Evolutionary conservation across 2,797 vertebrate species (phyloP).

Genomic region (Sebastes itinus): DNA sequence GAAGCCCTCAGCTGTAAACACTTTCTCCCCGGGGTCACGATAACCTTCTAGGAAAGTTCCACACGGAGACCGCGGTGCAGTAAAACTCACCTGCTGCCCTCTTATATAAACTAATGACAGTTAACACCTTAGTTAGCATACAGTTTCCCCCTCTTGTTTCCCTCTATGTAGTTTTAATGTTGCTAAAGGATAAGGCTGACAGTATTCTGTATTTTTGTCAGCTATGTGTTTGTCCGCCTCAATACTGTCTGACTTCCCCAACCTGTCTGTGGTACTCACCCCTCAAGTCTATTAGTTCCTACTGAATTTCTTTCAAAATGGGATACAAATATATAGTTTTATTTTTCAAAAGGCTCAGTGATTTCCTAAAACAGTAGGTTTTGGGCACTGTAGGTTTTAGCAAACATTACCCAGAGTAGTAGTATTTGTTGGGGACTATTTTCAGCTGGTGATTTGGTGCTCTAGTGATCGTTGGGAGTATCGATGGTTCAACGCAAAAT

Average conservation of each 20-base stretch:
- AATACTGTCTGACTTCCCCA: too few relatives aligned
- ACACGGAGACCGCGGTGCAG: not conserved
- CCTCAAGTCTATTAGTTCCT: not conserved
- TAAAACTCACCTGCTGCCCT: slow-evolving; percentile 9
- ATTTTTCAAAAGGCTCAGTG: not conserved
- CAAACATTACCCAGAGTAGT: not conserved
- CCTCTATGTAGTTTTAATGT: not conserved
- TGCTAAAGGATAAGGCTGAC: not conserved
- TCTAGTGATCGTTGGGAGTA: too few relatives aligned
- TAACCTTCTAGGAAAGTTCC: slow-evolving; percentile 55
- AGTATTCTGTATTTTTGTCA: not conserved
- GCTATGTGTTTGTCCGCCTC: not conserved
- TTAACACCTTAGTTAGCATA: not conserved
- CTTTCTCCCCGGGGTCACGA: slow-evolving; percentile 31
- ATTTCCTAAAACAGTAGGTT: not conserved
- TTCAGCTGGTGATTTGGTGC: too few relatives aligned
- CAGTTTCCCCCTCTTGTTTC: not conserved
- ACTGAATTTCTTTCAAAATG: not conserved
- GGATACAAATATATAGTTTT: not conserved
- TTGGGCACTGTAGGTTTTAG: not conserved
- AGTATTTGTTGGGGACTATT: not conserved
- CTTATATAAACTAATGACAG: not conserved
- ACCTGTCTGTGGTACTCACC: too few relatives aligned
- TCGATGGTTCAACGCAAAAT: too few relatives aligned
- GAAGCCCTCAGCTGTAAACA: slow-evolving; percentile 24